These are phyloP conservation scores for Aphrophora alni DNA, from an alignment of 2,888 invertebrate species.

Conservation along the genomic window DNA sequence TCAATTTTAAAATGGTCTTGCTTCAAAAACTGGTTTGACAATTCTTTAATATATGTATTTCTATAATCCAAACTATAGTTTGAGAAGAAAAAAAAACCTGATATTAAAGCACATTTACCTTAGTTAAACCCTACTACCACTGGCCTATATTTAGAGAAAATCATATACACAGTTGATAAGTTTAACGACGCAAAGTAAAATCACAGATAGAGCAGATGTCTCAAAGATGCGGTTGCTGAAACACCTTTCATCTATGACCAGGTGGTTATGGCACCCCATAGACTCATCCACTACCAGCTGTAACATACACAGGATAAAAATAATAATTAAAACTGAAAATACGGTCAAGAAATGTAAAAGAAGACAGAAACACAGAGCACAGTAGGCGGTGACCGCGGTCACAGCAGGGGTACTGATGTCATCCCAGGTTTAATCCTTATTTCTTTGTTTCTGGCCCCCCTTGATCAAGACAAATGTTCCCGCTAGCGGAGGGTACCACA, in stretches of 20 bases:
- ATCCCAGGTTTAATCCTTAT: not conserved
- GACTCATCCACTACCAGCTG: not conserved
- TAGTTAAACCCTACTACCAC: too few relatives aligned
- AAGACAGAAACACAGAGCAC: not conserved
- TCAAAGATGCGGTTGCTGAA: not conserved
- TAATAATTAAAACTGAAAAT: not conserved
- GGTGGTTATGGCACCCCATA: not conserved
- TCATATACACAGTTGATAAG: too few relatives aligned
- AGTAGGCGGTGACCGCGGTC: not conserved
- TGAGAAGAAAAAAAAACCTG: too few relatives aligned
- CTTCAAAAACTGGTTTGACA: too few relatives aligned
- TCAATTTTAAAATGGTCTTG: too few relatives aligned
- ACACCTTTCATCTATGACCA: constrained; percentile 6
- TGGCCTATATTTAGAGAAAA: too few relatives aligned
- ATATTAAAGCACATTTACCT: too few relatives aligned
- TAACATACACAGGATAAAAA: not conserved
- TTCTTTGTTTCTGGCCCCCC: constrained; percentile 39
- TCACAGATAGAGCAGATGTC: not conserved
- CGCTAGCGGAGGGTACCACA: not conserved
- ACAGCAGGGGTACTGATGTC: not conserved
- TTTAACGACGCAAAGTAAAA: too few relatives aligned
- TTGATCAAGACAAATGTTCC: constrained; percentile 35
- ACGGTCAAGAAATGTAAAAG: constrained; percentile 5
- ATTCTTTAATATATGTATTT: too few relatives aligned
- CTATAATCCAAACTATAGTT: too few relatives aligned